phyloP scores from a whole-genome alignment of 2,888 invertebrate species.

The Nomada goodeniana region DNA sequence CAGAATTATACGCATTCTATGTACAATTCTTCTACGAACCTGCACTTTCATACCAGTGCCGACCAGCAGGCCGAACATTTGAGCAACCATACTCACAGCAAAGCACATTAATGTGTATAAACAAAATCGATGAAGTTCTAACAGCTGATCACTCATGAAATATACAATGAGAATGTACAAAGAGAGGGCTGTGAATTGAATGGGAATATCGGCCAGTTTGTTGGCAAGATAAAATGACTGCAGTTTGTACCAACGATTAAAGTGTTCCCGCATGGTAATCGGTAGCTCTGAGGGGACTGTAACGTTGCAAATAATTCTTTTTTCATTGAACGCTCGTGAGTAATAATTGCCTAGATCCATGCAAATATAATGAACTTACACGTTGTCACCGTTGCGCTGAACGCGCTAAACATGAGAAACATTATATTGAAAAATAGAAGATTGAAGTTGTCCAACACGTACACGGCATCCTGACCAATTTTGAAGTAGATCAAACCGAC shows the following conservation, averaged over 20 bases:
- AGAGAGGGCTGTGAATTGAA: slow-evolving; percentile 89
- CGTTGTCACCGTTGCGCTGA: slow-evolving; percentile 94
- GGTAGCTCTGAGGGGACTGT: slow-evolving; percentile 94
- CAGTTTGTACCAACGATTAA: slow-evolving; percentile 95
- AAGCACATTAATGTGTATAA: slow-evolving; percentile 90
- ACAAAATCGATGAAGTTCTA: slow-evolving; percentile 89
- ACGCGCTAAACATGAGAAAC: slow-evolving; percentile 97
- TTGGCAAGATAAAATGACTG: slow-evolving; percentile 93
- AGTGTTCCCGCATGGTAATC: slow-evolving; percentile 92
- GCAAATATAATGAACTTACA: slow-evolving; percentile 88
- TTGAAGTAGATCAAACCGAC: slow-evolving; percentile 93
- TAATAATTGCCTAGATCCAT: not conserved
- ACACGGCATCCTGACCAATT: slow-evolving; percentile 94
- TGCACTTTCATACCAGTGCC: slow-evolving; percentile 93
- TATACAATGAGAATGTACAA: slow-evolving; percentile 92
- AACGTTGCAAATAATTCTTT: slow-evolving; percentile 56
- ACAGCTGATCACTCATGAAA: slow-evolving; percentile 94
- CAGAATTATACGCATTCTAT: not conserved
- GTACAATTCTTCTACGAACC: slow-evolving; percentile 84
- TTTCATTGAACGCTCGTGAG: not conserved
- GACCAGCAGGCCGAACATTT: slow-evolving; percentile 93
- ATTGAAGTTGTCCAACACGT: slow-evolving; percentile 94
- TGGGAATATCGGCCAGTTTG: slow-evolving; percentile 92
- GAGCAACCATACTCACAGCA: slow-evolving; percentile 92
- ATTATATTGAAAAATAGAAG: slow-evolving; percentile 96